phyloP scores from a whole-genome alignment of 2,113 vertebrate genomes.

The Pelecanoides urinatrix region DNA sequence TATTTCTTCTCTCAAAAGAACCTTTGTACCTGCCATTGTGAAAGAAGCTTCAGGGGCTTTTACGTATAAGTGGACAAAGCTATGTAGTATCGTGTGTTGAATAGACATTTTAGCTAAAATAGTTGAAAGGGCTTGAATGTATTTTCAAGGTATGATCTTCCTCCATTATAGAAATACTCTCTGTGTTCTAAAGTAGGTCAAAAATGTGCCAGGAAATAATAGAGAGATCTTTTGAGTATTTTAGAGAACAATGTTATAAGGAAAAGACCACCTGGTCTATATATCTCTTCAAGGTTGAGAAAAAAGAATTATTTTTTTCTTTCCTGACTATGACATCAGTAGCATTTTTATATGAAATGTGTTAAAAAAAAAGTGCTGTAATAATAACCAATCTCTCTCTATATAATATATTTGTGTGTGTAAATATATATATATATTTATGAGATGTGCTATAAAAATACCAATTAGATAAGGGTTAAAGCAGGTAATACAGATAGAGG shows the following conservation, averaged over 20 bases:
- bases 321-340: neutral
- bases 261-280: neutral
- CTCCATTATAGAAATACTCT: neutral
- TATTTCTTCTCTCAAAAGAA: neutral
- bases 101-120: neutral
- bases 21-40: neutral
- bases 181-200: neutral
- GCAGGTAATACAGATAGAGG: neutral
- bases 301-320: neutral
- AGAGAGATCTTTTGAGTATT: neutral
- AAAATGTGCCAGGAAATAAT: neutral
- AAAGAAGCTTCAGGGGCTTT: neutral
- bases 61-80: neutral
- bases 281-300: neutral
- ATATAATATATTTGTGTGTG: neutral
- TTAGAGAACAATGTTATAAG: neutral
- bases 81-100: neutral
- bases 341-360: neutral
- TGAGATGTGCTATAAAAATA: neutral
- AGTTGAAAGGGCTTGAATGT: neutral
- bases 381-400: neutral
- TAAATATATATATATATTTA: neutral
- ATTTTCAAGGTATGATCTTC: neutral
- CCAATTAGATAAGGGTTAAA: neutral
- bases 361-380: neutral